phyloP scores from a whole-genome alignment of 2,797 vertebrate species.

The Halcyon chelicuti region DNA sequence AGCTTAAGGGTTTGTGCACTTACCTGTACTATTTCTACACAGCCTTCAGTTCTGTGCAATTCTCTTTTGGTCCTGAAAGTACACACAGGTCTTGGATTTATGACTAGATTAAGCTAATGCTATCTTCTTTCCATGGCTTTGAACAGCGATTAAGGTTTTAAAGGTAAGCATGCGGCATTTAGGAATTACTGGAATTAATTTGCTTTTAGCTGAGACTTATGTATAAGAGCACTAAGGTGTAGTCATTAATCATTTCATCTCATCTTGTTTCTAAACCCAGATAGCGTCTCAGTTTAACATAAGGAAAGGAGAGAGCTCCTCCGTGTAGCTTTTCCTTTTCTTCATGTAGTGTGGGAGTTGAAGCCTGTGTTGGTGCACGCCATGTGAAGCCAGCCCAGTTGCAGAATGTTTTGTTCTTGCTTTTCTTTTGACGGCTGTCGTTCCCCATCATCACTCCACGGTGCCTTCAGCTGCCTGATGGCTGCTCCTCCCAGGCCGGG shows the following conservation, averaged over 20 bases:
- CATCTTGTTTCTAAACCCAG: neutral
- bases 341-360: neutral
- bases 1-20: neutral
- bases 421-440: neutral
- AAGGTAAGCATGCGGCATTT: neutral
- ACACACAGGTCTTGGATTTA: neutral
- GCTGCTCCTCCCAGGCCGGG: neutral
- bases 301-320: neutral
- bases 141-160: neutral
- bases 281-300: neutral
- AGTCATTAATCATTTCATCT: neutral
- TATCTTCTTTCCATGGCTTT: neutral
- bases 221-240: neutral
- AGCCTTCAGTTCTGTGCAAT: neutral
- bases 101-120: neutral
- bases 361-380: neutral
- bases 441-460: fast-evolving
- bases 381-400: neutral
- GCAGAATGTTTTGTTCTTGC: neutral
- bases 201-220: neutral
- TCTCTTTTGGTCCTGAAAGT: neutral
- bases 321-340: neutral
- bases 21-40: neutral
- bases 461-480: neutral
- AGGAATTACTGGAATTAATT: neutral